These are phyloP conservation scores for Nymphalis io DNA, from an alignment of 1,140 invertebrate species.

Conservation along the genomic window DNA sequence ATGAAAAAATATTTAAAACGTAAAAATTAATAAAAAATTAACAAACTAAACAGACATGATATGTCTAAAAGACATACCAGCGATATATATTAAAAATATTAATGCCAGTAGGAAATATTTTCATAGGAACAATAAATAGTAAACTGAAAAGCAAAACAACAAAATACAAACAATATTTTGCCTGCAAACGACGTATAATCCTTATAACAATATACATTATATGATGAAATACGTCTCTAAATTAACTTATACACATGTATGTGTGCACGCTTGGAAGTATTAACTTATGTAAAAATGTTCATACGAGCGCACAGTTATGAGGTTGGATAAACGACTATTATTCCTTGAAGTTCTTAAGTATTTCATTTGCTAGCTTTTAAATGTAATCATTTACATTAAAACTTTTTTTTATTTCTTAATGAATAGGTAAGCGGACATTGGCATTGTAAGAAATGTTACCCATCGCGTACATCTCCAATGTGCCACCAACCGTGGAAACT, in stretches of 20 bases:
- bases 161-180: conserved; percentile 7
- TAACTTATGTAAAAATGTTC: not conserved
- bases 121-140: not conserved
- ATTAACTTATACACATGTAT: not conserved
- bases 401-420: no score
- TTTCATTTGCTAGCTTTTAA: no score
- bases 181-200: not conserved
- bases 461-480: no score
- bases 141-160: not conserved
- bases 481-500: no score
- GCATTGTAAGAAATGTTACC: no score
- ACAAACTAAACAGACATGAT: no score
- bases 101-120: not conserved
- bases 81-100: no score
- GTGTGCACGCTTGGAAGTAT: not conserved
- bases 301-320: not conserved
- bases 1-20: no score
- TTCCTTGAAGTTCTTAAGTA: not conserved
- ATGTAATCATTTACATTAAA: no score
- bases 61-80: no score
- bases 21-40: no score
- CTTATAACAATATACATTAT: not conserved
- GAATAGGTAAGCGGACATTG: no score
- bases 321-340: not conserved
- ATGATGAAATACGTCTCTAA: not conserved